Evolutionary conservation across 2,888 invertebrate species (phyloP), one percentile per base, ranked within the genome.

Genomic region (Aplocera efformata): DNA sequence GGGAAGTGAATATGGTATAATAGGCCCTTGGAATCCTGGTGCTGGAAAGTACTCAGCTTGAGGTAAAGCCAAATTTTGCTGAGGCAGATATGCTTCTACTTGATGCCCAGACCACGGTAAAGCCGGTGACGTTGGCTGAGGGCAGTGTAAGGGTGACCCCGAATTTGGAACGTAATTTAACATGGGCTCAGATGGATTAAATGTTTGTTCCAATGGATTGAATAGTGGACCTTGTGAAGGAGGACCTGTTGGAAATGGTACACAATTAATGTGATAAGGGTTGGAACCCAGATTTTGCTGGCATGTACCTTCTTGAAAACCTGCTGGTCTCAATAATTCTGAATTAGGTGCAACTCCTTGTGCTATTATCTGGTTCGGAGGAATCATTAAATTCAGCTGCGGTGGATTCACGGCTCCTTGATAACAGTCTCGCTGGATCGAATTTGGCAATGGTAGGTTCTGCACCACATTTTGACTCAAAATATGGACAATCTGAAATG

Each of bases 401-500:
- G 42, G 32, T 21, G 10, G 17, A 10, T 17, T 32, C 10, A 24
- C 3, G 8, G 39, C 13, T n/a, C 34, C 32, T 28, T 23, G 21
- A 23, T 27, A 39, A 13, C 3, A 21, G n/a, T 9, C 51, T 11
- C 43, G 45, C 9, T 42, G 22, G 9, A 34, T 26, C 28, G 50
- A 24, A n/a, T 26, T 17, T 10, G 10, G 22, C 10, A 37, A 34
- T 6, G 34, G 20, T 13, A 28, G 26, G 35, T 29, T 46, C 11
- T 37, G 53, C 9, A 38, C 43, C 31, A 42, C 36, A 34, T 50
- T 52, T 29, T 48, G 43, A 41, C 56, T 33, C 9, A 32, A 13
- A 29, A 49, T 48, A 32, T 39, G 26, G 8, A 30, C 36, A 26
- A 43, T 43, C 67, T 67, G 68, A n/a, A 53, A 64, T 56, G 35